Base-by-base conservation (phyloP, 2,113 vertebrate species). In the Onychostruthus taczanowskii region DNA sequence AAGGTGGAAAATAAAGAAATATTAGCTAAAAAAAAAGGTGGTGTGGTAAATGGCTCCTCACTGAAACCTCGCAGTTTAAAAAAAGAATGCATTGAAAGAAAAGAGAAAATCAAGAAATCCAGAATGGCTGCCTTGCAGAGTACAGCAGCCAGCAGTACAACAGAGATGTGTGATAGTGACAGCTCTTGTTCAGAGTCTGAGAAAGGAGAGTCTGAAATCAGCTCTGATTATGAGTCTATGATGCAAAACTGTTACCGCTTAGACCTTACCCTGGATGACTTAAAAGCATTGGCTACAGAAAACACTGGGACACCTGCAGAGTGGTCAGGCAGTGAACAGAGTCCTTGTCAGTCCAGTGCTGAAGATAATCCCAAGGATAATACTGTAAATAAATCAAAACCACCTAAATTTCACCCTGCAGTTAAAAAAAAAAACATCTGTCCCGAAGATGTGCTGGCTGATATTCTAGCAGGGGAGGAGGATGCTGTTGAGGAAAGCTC, bases 391-490 rank as follows among this genome's bases (percentile, higher is more conserved):
- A 90, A 49, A 24, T 12, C 7, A 59, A 91, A 89, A 66, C 27
- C 35, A 67, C 17, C 46, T 18, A 27, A 31, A 26, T 28, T 27
- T 47, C 17, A 10, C 26, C 22, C 20, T 31, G 43, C 52, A 52
- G 55, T 80, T 70, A 98, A 83, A 89, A 98, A 93, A 49, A 97
- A 91, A 1, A 1, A 23, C 19, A 97, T 96, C 70, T 96, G 56
- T n/a, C 98, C 99, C 17, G 98, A 99, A 44, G 98, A 99, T 49
- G 98, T 99, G 84, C 84, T 99, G 35, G 98, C 98, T 66, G 93
- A 97, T 21, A 94, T 99, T 95, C 96, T 99, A 93, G 94, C 90
- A 44, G 98, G 63, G 14, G 94, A 98, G 11, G 91, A 98, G 74
- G 96, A 92, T 53, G 91, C 91, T 30, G 95, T 86, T 6, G 93